Evolutionary conservation across 1,140 invertebrate genomes (phyloP).

Genomic region (Carposina sasakii): DNA sequence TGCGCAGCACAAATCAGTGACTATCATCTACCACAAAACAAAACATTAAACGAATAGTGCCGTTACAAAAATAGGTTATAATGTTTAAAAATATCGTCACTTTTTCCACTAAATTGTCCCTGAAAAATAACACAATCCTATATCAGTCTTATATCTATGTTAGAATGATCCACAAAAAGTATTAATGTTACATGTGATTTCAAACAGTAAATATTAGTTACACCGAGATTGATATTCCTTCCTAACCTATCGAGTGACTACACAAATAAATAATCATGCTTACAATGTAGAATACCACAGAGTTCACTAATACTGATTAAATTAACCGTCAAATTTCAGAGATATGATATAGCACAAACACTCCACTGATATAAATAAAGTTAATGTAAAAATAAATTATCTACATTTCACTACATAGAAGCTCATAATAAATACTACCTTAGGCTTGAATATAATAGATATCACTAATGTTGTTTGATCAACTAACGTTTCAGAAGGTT

Average conservation of each 20-base stretch:
- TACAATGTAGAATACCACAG: slow-evolving; percentile 44
- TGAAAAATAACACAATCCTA: slow-evolving; percentile 33
- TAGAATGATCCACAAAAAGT: slow-evolving; percentile 23
- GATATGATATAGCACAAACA: slow-evolving; percentile 52
- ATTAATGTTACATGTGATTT: slow-evolving; percentile 28
- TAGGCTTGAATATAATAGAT: too few relatives aligned
- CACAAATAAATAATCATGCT: slow-evolving; percentile 40
- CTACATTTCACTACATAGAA: too few relatives aligned
- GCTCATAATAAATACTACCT: too few relatives aligned
- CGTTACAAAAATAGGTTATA: slow-evolving; percentile 35
- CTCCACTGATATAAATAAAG: too few relatives aligned
- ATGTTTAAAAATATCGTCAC: too few relatives aligned
- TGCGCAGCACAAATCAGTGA: too few relatives aligned
- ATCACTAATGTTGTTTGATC: too few relatives aligned
- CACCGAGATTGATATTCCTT: slow-evolving; percentile 42
- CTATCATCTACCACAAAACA: too few relatives aligned
- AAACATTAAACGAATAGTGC: slow-evolving; percentile 38
- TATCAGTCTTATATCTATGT: slow-evolving; percentile 65
- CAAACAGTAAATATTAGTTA: slow-evolving; percentile 33
- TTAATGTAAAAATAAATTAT: too few relatives aligned
- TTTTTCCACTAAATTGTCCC: too few relatives aligned
- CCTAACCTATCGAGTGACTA: slow-evolving; percentile 41
- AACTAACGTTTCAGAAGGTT: too few relatives aligned
- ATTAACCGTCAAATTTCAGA: slow-evolving; percentile 48
- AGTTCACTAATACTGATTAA: slow-evolving; percentile 62